phyloP scores from a whole-genome alignment of 2,888 invertebrate species.

The Drosophila limbata region DNA sequence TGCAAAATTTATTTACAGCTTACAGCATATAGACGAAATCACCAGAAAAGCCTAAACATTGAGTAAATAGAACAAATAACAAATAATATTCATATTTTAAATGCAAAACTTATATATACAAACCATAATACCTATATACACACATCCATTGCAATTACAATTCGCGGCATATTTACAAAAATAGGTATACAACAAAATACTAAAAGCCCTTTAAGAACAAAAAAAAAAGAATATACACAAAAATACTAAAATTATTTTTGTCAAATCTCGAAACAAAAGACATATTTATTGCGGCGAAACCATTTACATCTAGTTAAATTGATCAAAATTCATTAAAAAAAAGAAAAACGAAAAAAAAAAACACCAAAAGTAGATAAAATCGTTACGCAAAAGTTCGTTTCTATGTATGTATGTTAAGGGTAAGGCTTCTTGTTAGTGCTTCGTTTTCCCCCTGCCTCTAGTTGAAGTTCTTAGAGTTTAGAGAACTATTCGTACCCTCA shows the following conservation, averaged over 20 bases:
- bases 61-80: constrained; percentile 41
- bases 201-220: constrained; percentile 2
- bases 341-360: constrained; percentile 15
- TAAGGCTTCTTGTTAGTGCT: constrained; percentile 63
- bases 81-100: constrained; percentile 76
- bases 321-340: constrained; percentile 24
- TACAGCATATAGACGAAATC: constrained; percentile 69
- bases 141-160: constrained; percentile 49
- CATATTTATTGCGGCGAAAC: constrained; percentile 22
- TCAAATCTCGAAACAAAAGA: constrained; percentile 50
- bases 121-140: constrained; percentile 50
- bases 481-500: constrained; percentile 1
- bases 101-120: constrained; percentile 59
- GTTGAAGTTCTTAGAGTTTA: constrained; percentile 24
- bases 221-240: constrained; percentile 6
- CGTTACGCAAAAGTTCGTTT: constrained; percentile 74
- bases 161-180: constrained; percentile 66
- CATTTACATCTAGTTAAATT: constrained; percentile 44
- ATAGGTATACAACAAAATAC: constrained; percentile 13
- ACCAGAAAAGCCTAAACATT: constrained; percentile 76
- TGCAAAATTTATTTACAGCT: constrained; percentile 76
- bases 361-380: constrained; percentile 61
- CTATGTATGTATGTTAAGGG: constrained; percentile 51
- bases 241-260: constrained; percentile 39
- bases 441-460: constrained; percentile 30